Evolutionary conservation across 2,797 vertebrate genomes (phyloP), one percentile per base, ranked within the genome.

Genomic region (Eleutherodactylus coqui): DNA sequence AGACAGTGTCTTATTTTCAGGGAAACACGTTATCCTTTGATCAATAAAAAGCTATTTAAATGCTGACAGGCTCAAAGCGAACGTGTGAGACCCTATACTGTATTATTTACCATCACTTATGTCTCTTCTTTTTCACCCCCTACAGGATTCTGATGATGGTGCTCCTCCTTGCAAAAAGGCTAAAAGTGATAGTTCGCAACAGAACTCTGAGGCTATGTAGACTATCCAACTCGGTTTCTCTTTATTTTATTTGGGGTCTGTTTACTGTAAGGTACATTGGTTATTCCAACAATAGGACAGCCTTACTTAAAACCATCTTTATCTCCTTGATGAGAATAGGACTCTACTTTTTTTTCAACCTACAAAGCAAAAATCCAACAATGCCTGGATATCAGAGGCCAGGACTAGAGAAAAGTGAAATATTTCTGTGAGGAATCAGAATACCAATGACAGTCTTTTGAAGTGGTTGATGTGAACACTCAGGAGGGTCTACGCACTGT

Each of bases 401-500:
- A 94, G 93, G 93, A 94, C 94, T 84, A 91, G 94, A 95, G 94
- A 92, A 88, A 93, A 91, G 91, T 92, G 69, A 75, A 49, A 64
- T 92, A 36, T 89, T 91, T 93, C 94, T 94, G 93, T 93, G 94
- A 93, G 90, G 90, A 88, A 93, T 92, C 91, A 94, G 92, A 91
- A 93, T 85, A 75, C 82, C 92, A 89, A 92, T 90, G 92, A 90
- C 94, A 90, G 92, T 94, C 92, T 95, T 58, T 93, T 90, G 93
- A 92, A 92, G 91, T 91, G 93, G 93, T 88, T 93, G 92, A 92
- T 93, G 92, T 90, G 72, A 89, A 90, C 93, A 91, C 96, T 96
- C 96, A 96, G 96, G 96, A 96, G 96, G 93, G 96, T 97, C 95
- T 93, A 96, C 95, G 96, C 97, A 96, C 97, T 96, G 96, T 96